Base-by-base conservation (phyloP, 2,888 invertebrate species). In the Anorthoa munda region DNA sequence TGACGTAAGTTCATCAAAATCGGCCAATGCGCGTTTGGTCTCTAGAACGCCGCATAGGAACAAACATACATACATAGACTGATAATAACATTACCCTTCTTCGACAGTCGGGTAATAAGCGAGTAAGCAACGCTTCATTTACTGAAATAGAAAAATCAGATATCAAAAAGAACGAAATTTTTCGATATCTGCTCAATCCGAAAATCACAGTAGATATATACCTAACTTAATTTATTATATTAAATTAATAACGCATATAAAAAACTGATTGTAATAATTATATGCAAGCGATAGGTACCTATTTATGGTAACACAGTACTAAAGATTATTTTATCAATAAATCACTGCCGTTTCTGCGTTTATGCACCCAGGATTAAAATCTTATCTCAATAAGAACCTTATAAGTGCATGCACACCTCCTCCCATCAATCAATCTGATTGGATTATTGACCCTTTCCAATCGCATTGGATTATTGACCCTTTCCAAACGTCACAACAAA, bases 301-400 rank as follows among this genome's bases (percentile, higher is more conserved):
- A 23, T 1, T 23, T 23, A 23, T 15, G 13, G 39, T 3, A 53
- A 12, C 45, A 17, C 5, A 64, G 4, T 15, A 39, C 21, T 50
- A 53, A 51, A 5, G 15, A n/a, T 50, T 11, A 59, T 58, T 53
- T 72, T n/a, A 75, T 75, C 31, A 48, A 55, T 18, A 39, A 75
- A 55, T 64, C 15, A 50, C 9, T 26, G 65, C 50, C n/a, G 2
- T n/a, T 21, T 51, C 23, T 50, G 45, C 18, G 9, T 58, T 56
- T 65, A 5, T 26, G 2, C 18, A 15, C 4, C 7, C n/a, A 68
- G 13, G 2, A 65, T 39, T 60, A 60, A 56, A 75, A 39, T 39
- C 39, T 50, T 67, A 53, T 60, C 31, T 15, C 11, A 50, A 23
- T 13, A 17, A n/a, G 3, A 23, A 45, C 26, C 3, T 13, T 51